phyloP scores from a whole-genome alignment of 2,797 vertebrate genomes.

The Prunella strophiata region DNA sequence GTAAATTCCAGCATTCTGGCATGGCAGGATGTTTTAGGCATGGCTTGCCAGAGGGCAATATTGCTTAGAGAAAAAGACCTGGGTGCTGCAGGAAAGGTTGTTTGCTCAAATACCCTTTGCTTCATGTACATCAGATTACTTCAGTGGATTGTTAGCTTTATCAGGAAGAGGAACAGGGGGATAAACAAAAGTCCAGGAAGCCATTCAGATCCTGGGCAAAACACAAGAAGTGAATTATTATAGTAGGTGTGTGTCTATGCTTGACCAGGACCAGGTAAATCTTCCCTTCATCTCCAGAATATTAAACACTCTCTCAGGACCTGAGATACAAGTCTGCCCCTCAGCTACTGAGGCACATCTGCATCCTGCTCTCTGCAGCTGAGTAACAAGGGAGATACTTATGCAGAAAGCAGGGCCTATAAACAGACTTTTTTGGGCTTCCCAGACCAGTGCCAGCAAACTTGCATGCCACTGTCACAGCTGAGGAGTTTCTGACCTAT shows the following conservation, averaged over 20 bases:
- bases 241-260: accelerated
- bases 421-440: background rate
- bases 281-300: background rate
- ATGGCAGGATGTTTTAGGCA: background rate
- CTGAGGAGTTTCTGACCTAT: background rate
- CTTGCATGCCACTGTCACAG: background rate
- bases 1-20: background rate
- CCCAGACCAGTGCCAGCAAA: background rate
- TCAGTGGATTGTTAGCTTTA: background rate
- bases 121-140: background rate
- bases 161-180: accelerated
- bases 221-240: background rate
- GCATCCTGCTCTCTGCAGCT: background rate
- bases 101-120: background rate
- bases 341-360: background rate
- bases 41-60: background rate
- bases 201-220: background rate
- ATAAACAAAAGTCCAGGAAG: background rate
- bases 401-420: background rate
- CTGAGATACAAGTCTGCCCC: background rate
- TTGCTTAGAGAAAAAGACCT: background rate
- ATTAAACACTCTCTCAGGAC: background rate
- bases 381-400: background rate
- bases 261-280: background rate
- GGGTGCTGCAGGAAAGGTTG: background rate